These are phyloP conservation scores for Falco columbarius DNA, from an alignment of 2,797 vertebrate species.

Conservation along the genomic window DNA sequence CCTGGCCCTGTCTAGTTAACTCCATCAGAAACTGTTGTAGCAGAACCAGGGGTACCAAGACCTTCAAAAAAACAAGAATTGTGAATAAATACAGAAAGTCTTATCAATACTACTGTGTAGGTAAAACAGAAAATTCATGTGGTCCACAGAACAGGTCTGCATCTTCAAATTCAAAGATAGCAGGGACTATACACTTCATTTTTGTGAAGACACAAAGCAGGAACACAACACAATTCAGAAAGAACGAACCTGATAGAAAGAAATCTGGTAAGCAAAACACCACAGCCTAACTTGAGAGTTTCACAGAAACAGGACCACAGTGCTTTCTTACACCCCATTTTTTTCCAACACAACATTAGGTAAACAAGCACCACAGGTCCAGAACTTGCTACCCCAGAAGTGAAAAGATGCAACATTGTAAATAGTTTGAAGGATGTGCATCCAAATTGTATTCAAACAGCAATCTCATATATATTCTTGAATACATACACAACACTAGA, in stretches of 20 bases:
- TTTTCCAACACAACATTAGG: not conserved
- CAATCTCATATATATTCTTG: not conserved
- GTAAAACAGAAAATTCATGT: not conserved
- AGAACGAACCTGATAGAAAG: not conserved
- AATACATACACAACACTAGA: not conserved
- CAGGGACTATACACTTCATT: not conserved
- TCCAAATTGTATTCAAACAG: not conserved
- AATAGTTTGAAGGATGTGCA: not conserved
- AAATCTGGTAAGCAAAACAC: not conserved
- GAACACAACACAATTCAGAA: not conserved
- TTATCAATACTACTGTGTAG: not conserved
- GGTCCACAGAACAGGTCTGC: not conserved
- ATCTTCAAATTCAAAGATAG: not conserved
- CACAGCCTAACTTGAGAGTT: not conserved
- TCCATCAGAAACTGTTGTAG: slow-evolving; percentile 85
- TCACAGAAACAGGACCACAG: not conserved
- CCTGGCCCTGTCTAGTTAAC: slow-evolving; percentile 76
- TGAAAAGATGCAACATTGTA: not conserved
- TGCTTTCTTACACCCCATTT: not conserved
- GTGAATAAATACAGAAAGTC: not conserved
- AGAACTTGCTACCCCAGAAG: not conserved
- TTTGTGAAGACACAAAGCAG: not conserved
- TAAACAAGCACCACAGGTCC: not conserved
- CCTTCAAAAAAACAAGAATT: slow-evolving; percentile 73
- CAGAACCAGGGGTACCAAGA: slow-evolving; percentile 90